A percentile compares a stretch with the other conserved stretches of the same genome.
Evolutionary conservation across 2,797 vertebrate genomes (phyloP).

Genomic region (Coreius guichenoti): DNA sequence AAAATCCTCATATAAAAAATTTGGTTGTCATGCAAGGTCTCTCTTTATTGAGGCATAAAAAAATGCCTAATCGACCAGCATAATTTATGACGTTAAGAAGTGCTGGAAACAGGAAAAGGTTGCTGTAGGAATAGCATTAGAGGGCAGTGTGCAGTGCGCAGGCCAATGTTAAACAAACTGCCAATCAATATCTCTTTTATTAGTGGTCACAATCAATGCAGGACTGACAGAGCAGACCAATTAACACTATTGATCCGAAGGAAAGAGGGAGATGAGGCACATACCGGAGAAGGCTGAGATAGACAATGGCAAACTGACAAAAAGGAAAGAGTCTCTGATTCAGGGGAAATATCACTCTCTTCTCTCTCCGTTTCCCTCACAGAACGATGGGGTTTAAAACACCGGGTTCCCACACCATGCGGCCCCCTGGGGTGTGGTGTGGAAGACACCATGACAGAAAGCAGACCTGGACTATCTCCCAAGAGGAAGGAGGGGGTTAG

Average conservation of each 20-base stretch:
- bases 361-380: conserved; percentile 43
- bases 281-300: conserved; percentile 74
- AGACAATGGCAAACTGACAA: conserved; percentile 31
- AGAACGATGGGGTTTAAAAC: conserved; percentile 73
- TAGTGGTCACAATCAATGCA: conserved; percentile 88
- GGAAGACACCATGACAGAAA: conserved; percentile 88
- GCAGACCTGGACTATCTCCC: conserved; percentile 87
- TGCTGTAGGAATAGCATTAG: conserved; percentile 84
- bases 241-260: conserved; percentile 83
- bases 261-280: conserved; percentile 62
- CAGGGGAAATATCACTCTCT: conserved; percentile 56
- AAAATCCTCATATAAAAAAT: not conserved
- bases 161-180: conserved; percentile 84
- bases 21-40: conserved; percentile 13
- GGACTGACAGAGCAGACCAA: conserved; percentile 86
- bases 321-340: conserved; percentile 32
- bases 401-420: conserved; percentile 87
- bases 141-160: conserved; percentile 76
- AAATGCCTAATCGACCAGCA: conserved; percentile 73
- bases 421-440: conserved; percentile 77
- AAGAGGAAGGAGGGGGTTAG: conserved; percentile 75
- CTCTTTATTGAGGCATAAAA: conserved; percentile 51
- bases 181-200: conserved; percentile 89
- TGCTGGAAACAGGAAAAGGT: conserved; percentile 82
- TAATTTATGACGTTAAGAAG: conserved; percentile 82